phyloP scores from a whole-genome alignment of 2,888 invertebrate species.

The Petrophora chlorosata region DNA sequence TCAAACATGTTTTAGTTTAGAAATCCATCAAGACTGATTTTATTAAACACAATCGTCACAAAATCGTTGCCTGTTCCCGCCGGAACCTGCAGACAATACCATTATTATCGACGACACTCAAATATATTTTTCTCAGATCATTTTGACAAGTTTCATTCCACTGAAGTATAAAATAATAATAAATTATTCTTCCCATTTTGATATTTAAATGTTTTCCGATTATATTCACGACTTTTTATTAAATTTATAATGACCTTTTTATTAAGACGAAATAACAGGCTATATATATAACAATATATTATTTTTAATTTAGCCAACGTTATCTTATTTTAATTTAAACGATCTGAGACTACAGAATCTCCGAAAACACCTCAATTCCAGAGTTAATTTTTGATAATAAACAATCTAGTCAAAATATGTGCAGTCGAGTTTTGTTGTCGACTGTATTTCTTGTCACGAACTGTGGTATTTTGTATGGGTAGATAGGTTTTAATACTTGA shows the following conservation, averaged over 20 bases:
- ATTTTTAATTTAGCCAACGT: background rate
- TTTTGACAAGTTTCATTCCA: conserved; percentile 5
- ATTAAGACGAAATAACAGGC: no score
- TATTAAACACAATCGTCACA: conserved; percentile 26
- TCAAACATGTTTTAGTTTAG: conserved; percentile 7
- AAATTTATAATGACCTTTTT: no score
- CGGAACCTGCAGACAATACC: background rate
- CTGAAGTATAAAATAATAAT: no score
- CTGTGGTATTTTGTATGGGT: conserved; percentile 48
- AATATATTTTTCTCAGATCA: conserved; percentile 23
- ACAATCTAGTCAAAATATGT: conserved; percentile 34
- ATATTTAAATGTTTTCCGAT: no score
- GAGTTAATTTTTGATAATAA: conserved; percentile 33
- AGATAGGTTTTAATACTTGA: conserved; percentile 21
- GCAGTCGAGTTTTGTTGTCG: conserved; percentile 14
- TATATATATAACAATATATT: background rate
- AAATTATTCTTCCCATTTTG: no score
- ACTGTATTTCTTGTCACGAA: conserved; percentile 42
- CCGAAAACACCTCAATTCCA: conserved; percentile 24
- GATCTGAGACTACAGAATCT: conserved; percentile 46
- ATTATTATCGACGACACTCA: no score
- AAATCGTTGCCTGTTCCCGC: conserved; percentile 38
- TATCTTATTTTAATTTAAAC: conserved; percentile 7
- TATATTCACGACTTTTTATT: no score
- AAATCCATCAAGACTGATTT: conserved; percentile 26